These are phyloP conservation scores for Oligia strigilis DNA, from an alignment of 2,888 invertebrate genomes.

Conservation along the genomic window DNA sequence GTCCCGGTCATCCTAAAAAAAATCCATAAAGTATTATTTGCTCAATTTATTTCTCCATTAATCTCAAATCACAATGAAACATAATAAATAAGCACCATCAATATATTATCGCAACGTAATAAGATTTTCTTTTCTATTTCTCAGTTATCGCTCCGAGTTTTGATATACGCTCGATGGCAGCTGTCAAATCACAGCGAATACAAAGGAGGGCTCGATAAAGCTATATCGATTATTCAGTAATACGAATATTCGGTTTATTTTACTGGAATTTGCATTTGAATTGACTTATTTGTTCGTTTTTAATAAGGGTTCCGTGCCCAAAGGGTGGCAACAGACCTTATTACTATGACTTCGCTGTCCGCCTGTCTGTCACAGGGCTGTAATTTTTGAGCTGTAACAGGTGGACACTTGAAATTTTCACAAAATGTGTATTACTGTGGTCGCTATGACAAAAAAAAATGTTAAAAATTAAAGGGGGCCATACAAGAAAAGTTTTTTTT, in stretches of 20 bases:
- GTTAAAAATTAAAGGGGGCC: too few species aligned
- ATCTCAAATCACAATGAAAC: conserved; percentile 26
- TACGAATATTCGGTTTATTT: conserved; percentile 57
- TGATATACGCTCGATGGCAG: conserved; percentile 60
- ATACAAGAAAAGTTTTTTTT: too few species aligned
- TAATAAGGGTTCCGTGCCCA: neutral
- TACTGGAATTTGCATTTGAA: conserved; percentile 54
- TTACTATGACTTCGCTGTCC: neutral
- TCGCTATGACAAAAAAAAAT: neutral
- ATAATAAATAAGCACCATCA: conserved; percentile 28
- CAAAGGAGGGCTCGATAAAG: conserved; percentile 50
- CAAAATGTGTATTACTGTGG: neutral
- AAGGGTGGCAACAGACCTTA: neutral
- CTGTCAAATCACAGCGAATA: conserved; percentile 63
- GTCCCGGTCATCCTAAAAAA: neutral
- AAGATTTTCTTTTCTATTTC: conserved; percentile 56
- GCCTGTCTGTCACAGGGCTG: neutral
- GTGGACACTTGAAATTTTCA: too few species aligned
- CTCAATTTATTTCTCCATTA: conserved; percentile 24
- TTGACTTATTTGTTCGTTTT: conserved; percentile 26
- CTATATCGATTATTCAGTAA: conserved; percentile 59
- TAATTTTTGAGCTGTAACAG: neutral
- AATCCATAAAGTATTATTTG: neutral
- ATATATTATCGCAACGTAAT: conserved; percentile 40
- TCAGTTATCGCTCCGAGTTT: conserved; percentile 41